These are phyloP conservation scores for Poicephalus gulielmi DNA, from an alignment of 2,113 vertebrate genomes.

Conservation along the genomic window DNA sequence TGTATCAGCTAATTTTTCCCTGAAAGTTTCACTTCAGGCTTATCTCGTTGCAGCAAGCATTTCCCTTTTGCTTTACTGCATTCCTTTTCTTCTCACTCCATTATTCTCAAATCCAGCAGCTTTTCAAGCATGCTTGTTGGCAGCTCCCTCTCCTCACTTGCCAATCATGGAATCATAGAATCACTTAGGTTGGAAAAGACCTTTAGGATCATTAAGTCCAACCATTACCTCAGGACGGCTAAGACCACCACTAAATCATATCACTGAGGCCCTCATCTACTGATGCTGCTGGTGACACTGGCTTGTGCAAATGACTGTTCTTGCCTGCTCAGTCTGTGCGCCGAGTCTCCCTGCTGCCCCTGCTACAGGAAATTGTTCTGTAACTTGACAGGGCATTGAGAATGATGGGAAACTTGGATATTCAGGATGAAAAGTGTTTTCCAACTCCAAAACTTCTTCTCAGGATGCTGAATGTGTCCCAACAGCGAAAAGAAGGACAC, in stretches of 20 bases:
- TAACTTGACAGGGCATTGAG: not conserved
- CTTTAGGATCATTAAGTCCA: not conserved
- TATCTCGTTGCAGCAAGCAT: not conserved
- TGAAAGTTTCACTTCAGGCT: not conserved
- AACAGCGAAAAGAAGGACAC: too few species aligned
- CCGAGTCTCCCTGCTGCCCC: not conserved
- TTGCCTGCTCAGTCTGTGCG: not conserved
- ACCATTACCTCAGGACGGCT: too few species aligned
- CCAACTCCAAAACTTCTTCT: too few species aligned
- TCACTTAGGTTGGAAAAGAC: not conserved
- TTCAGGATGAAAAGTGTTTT: too few species aligned
- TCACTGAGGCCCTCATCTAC: not conserved
- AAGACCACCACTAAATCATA: not conserved
- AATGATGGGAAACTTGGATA: too few species aligned
- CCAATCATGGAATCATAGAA: not conserved
- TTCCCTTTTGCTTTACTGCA: not conserved
- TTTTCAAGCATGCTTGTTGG: rapidly evolving
- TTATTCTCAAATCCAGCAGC: not conserved
- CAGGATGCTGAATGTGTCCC: too few species aligned
- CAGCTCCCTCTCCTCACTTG: not conserved
- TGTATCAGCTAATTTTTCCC: not conserved
- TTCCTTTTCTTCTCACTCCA: not conserved
- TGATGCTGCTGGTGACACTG: too few species aligned
- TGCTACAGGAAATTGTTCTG: not conserved
- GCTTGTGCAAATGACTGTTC: not conserved